phyloP scores from a whole-genome alignment of 2,888 invertebrate genomes.

The Phasia obesa region DNA sequence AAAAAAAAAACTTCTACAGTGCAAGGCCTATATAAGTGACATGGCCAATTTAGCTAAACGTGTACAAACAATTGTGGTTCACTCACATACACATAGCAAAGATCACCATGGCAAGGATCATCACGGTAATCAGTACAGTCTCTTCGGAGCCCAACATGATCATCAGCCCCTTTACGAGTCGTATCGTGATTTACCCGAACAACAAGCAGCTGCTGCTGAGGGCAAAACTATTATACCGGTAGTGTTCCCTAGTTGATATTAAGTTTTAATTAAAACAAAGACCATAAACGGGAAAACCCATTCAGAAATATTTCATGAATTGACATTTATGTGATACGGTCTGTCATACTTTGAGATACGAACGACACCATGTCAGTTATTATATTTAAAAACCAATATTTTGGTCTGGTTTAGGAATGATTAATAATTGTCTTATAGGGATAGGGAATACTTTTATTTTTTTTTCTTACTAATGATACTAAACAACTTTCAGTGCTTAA shows the following conservation, averaged over 20 bases:
- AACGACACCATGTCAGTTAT: conserved; percentile 22
- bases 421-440: too few relatives aligned
- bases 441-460: background rate
- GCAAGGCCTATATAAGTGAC: conserved; percentile 81
- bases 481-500: conserved; percentile 9
- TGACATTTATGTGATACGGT: background rate
- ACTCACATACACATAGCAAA: conserved; percentile 77
- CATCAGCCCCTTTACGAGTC: conserved; percentile 78
- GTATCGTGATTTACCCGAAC: conserved; percentile 82
- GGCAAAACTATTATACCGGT: conserved; percentile 74
- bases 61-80: conserved; percentile 80
- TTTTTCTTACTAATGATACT: conserved; percentile 35
- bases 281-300: conserved; percentile 26
- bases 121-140: conserved; percentile 77
- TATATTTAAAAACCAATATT: background rate
- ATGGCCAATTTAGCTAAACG: conserved; percentile 80
- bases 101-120: conserved; percentile 68
- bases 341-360: conserved; percentile 5
- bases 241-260: conserved; percentile 59
- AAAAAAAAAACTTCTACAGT: conserved; percentile 73
- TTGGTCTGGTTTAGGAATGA: background rate
- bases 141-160: conserved; percentile 75
- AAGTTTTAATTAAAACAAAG: conserved; percentile 25
- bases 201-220: conserved; percentile 73
- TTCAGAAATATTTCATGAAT: conserved; percentile 1